Base-by-base conservation (phyloP, 1,140 invertebrate species). In the Eriosoma lanigerum region DNA sequence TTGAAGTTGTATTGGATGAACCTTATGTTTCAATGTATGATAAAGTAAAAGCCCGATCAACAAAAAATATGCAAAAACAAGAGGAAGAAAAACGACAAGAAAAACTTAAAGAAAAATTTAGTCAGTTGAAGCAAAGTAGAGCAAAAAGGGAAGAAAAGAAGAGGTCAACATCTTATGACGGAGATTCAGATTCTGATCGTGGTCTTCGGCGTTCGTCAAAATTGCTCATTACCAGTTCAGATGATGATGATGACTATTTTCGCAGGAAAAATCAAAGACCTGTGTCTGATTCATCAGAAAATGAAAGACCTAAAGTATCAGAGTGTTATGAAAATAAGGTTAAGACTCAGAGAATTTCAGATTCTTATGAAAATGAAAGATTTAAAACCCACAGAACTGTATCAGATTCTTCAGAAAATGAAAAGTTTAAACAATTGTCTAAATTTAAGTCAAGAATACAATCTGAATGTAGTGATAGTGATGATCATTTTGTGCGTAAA, bases 1-100 rank as follows among this genome's bases (percentile, higher is more conserved):
- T 95, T 86, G 94, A 96, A 84, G 94, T 95, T 81, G 90, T 94
- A 29, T 93, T 95, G 84, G 94, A 96, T 83, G 94, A 93, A 82
- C 94, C 94, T 4, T 97, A 96, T 84, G 95, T 96, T 81, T 98
- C 96, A 48, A 98, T 98, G 96, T 98, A 98, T 86, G 97, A 98
- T 85, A 98, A 98, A 87, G 96, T 98, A 0, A 98, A 98, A 87
- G 94, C 96, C 5, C 90, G 96, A 58, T 97, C 95, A 32, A 96
- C 93, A 80, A 95, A 95, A 85, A 94, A 94, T 84, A 93, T 94
- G 92, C 93, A 95, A 86, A 95, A 94, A 85, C 90, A 94, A 83
- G 94, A 96, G 84, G 93, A 96, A 86, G 92, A 95, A 86, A 94
- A 95, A 83, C 89, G 93, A 8, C 92, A 94, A 85, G 92, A 94